Base-by-base conservation (phyloP, 35 echinoderm and acorn worm genomes). In the Strongylocentrotus purpuratus region DNA sequence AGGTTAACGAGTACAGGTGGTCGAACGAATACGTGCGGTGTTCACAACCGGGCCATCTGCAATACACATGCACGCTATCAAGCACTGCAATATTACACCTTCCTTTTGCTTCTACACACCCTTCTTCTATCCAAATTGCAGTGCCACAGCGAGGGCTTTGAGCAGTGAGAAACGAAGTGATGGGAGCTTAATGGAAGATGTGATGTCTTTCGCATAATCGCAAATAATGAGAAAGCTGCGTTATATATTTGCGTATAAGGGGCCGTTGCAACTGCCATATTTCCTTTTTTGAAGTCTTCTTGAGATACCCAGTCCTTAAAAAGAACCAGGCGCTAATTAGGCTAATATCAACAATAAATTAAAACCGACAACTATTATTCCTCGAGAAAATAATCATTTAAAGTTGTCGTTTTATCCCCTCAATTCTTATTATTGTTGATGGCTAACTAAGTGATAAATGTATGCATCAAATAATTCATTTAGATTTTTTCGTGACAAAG, bases 1-100 rank as follows among this genome's bases (percentile, higher is more conserved):
- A 89, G 87, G 45, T 89, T 46, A 78, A 78, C 65, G 65, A 78
- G 65, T n/a, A 78, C 65, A 78, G 65, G 65, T 78, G 65, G 65
- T 78, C 65, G 65, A 78, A 78, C 20, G 65, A 78, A 0, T 22
- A 78, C 65, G 28, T 22, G 22, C 65, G 4, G 65, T 18, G 65
- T 28, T 78, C 28, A 78, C 65, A 78, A 8, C 65, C 28, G 20
- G 0, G 25, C 65, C 65, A 8, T 2, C 7, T 18, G 20, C 2
- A n/a, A 28, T 78, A 18, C 7, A 22, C 20, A 28, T 78, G 65
- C 22, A 78, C 28, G 65, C 65, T 78, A 7, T 28, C 65, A 28
- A 4, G 25, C 20, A 78, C 65, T 78, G 65, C 18, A 78, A 78
- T n/a, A 14, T 11, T 55, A 55, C 20, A 78, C 28, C 28, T 78